Evolutionary conservation across 2,888 invertebrate species (phyloP), one percentile per base, ranked within the genome.

Genomic region (Timandra comae): DNA sequence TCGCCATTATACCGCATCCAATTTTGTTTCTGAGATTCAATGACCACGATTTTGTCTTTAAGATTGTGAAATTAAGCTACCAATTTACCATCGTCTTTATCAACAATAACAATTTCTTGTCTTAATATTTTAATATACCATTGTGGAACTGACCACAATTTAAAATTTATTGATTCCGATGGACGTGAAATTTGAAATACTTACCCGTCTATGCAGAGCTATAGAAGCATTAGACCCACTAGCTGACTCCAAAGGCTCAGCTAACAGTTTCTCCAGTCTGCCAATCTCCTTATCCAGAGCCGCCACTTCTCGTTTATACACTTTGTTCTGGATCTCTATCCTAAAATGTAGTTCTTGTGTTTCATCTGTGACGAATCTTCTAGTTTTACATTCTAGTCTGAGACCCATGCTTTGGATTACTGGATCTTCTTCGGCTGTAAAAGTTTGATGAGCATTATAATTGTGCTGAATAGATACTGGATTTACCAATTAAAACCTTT

Each of bases 311-410:
- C 92, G 88, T 61, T 91, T 91, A 66, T 95, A 96, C 3, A 96
- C 96, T 49, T 92, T 90, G 75, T 97, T 97, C 75, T 96, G 96
- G 31, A 97, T 94, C 72, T 97, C 95, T 27, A 96, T 93, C 36
- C 97, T 87, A 68, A 94, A 95, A 58, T 93, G 91, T 8, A 94
- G 75, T 60, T 97, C 97, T 49, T 91, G 88, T 29, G 89, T 90
- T 59, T 97, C 96, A 55, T 96, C 95, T 9, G 91, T 90, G 9
- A 93, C 91, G 61, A 95, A 94, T 58, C 93, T 81, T 48, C 96
- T 87, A 0, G 96, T 96, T 57, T 97, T 96, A 68, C 91, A 94
- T 65, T 97, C 95, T 53, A 96, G 89, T 70, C 93, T 92, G 23
- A 97, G 84, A 5, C 96, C 97, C 88, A 96, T 91, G 60, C 95